Evolutionary conservation across 2,113 vertebrate genomes (phyloP), one percentile per base, ranked within the genome.

Genomic region (Apodemus speciosus): DNA sequence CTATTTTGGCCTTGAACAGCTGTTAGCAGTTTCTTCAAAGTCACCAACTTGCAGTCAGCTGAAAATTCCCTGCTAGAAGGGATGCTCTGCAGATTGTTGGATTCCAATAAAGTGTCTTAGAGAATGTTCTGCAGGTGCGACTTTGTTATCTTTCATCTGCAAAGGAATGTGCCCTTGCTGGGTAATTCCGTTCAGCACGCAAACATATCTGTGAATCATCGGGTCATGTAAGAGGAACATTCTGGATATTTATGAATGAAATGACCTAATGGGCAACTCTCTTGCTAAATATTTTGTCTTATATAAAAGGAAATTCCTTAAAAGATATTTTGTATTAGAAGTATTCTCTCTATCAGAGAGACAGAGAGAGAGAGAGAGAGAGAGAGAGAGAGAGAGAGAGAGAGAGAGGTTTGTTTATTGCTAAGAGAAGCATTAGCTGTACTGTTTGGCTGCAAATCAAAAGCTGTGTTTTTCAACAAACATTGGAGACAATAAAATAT

Each of bases 281-380:
- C 89, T 85, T 95, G 62, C 93, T 96, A 97, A 97, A 97, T 97
- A 97, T 97, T 96, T 97, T 95, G 96, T 97, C 92, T 94, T 84
- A 92, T 91, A 97, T 83, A 89, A 94, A 96, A 96, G 91, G 95
- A 96, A 96, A 97, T 96, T 97, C 90, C 94, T 96, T 95, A 92
- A 94, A 96, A 90, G 94, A 76, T 81, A 95, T 96, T 96, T 92
- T 93, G 94, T 94, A 94, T 92, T 96, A 93, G 92, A 94, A 89
- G 91, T 94, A 56, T 83, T 97, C 76, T 73, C 95, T 76, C 94
- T 94, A 94, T 85, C 72, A 96, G 93, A 94, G 80, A 72, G 72
- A 66, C 49, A 30, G 79, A 60, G 62, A 64, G 27, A 13, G 3
- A 64, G 25, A 27, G 60, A 27, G 60, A 62, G 60, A 10, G 25